Percentiles rank a stretch among this genome's conserved stretches.
Evolutionary conservation across 2,113 vertebrate genomes (phyloP).

Genomic region (Dendropsophus ebraccatus): DNA sequence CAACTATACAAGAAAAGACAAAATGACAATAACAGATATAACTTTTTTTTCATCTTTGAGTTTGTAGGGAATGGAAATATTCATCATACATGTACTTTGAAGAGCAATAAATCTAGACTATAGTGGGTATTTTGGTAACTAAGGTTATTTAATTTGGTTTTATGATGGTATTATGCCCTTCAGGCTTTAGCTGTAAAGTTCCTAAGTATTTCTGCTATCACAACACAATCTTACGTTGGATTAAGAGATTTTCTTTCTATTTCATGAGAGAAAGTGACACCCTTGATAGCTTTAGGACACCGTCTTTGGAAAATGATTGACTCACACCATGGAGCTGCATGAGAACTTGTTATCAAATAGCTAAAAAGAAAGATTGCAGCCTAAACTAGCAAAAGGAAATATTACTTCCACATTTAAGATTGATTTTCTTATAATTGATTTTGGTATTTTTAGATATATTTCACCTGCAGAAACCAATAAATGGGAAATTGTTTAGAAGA

Average conservation of each 20-base stretch:
- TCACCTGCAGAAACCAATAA: slow-evolving; percentile 27
- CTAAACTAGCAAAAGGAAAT: slow-evolving; percentile 6
- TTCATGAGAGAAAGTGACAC: not conserved
- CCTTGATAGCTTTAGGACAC: not conserved
- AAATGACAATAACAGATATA: not conserved
- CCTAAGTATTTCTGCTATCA: not conserved
- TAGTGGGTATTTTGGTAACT: not conserved
- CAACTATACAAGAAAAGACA: too few relatives aligned
- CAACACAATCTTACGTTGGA: not conserved
- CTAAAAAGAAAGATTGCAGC: not conserved
- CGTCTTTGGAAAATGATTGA: slow-evolving; percentile 11
- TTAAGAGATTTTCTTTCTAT: slow-evolving; percentile 11
- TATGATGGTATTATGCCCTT: not conserved
- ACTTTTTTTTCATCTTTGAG: not conserved
- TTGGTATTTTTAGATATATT: slow-evolving; percentile 15
- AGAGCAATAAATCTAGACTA: not conserved
- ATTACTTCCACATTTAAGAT: slow-evolving; percentile 32
- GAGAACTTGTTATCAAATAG: slow-evolving; percentile 30
- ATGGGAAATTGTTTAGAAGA: not conserved
- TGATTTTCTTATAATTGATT: slow-evolving; percentile 40
- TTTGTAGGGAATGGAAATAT: not conserved
- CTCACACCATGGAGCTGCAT: not conserved
- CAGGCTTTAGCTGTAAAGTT: not conserved
- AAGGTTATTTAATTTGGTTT: not conserved
- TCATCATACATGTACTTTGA: not conserved